phyloP scores from a whole-genome alignment of 2,888 invertebrate species.

The Cephus pygmeus region DNA sequence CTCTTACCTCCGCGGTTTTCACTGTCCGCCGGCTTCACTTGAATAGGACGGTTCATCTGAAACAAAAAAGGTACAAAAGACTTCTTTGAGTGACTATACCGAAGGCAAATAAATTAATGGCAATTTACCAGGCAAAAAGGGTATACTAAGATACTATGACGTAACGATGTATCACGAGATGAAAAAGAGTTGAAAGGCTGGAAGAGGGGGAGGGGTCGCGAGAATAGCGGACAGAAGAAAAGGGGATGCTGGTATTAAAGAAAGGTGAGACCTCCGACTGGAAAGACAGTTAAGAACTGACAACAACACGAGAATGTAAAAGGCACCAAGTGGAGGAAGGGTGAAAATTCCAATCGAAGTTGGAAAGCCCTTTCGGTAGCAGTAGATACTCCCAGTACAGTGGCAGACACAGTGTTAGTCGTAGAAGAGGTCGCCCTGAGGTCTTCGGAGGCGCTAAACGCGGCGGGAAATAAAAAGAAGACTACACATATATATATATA shows the following conservation, averaged over 20 bases:
- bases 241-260: neutral
- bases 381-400: neutral
- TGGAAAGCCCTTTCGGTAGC: neutral
- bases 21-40: constrained; percentile 99
- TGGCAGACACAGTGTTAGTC: neutral
- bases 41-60: constrained; percentile 99
- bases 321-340: neutral
- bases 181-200: neutral
- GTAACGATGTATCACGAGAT: neutral
- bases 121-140: neutral
- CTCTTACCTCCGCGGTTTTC: constrained; percentile 96
- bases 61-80: constrained; percentile 67
- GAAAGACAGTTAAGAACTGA: neutral
- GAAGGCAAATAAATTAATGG: neutral
- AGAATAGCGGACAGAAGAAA: neutral
- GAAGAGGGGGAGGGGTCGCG: too few relatives aligned
- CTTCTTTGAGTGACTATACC: neutral
- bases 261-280: neutral
- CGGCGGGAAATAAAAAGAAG: neutral
- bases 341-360: neutral
- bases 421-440: neutral
- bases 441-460: neutral
- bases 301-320: neutral
- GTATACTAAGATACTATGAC: neutral
- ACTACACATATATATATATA: neutral